Base-by-base conservation (phyloP, 2,113 vertebrate genomes). In the Crotalus viridis region DNA sequence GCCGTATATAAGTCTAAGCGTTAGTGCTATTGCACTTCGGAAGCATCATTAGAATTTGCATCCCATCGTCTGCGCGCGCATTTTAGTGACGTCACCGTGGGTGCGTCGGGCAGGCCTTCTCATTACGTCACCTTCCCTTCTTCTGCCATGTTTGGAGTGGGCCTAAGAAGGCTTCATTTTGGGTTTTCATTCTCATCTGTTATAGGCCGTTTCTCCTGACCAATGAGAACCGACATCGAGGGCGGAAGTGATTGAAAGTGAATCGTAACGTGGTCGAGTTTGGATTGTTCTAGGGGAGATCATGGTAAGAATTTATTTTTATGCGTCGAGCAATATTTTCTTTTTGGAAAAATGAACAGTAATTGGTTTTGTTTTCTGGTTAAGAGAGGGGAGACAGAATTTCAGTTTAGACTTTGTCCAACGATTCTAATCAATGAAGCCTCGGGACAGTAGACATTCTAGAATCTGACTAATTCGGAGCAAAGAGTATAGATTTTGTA, bases 221-320 rank as follows among this genome's bases (percentile, higher is more conserved):
- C 93, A 93, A 89, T 89, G 64, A 46, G 93, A 89, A 88, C 33
- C 10, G 5, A 33, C 4, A 6, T 55, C 57, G 22, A 3, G 52
- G 88, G 51, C 21, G n/a, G 26, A 48, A 48, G 57, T 7, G 33
- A 46, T 5, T 19, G 88, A 55, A 81, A 43, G 74, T 81, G 39
- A 81, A 43, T 43, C 74, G 74, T 21, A 81, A 33, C 54, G 64
- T 74, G 89, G 92, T 54, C 3, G 85, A 21, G 10, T 10, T 9
- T 2, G 0, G 13, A 4, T 39, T 28, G 54, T 22, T 46, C 19
- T 28, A 15, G 22, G 8, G 24, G 61, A 21, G 2, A 92, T 21
- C 85, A 94, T 95, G 94, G 94, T 93, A 87, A 94, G 94, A 56
- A 21, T 4, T n/a, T 5, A 10, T 17, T 19, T 10, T 81, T 43